Base-by-base conservation (phyloP, 2,113 vertebrate genomes). In the Acanthisitta chloris region DNA sequence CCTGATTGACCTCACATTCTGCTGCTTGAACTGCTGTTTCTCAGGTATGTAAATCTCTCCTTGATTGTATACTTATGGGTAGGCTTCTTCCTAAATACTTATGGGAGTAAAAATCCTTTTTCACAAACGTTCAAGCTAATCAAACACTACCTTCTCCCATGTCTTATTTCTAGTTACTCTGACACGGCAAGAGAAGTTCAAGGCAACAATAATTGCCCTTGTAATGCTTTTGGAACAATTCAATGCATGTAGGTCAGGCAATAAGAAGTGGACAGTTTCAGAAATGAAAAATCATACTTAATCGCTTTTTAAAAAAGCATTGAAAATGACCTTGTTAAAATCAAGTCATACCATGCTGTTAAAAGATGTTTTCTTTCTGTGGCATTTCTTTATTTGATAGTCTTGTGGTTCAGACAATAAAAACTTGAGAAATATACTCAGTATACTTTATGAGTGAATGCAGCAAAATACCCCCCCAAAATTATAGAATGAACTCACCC, bases 201-300 rank as follows among this genome's bases (percentile, higher is more conserved):
- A 93, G 92, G 94, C 92, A 97, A 97, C 94, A 94, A 86, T 97
- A 98, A 98, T 98, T 96, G 94, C 94, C 96, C 97, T 97, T 95
- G 92, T 97, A 98, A 98, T 96, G 97, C 95, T 96, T 98, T 96
- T 92, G 94, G 72, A 97, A 97, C 95, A 97, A 98, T 98, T 98
- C 97, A 96, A 73, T 88, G 86, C 96, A 97, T 97, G 88, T 93
- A 84, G 94, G 94, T 92, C 91, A 95, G 88, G 95, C 81, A 97
- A 95, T 88, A 86, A 97, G 91, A 97, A 97, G 80, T 92, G 81
- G 94, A 94, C 4, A 17, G 88, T 95, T 97, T 98, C 77, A 93
- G 90, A 94, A 97, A 96, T 95, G 81, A 97, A 97, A 94, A 97
- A 96, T 97, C 96, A 97, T 87, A 91, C 54, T 96, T 98, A 97